These are phyloP conservation scores for Bolborhynchus lineola DNA, from an alignment of 2,113 vertebrate species.

Conservation along the genomic window DNA sequence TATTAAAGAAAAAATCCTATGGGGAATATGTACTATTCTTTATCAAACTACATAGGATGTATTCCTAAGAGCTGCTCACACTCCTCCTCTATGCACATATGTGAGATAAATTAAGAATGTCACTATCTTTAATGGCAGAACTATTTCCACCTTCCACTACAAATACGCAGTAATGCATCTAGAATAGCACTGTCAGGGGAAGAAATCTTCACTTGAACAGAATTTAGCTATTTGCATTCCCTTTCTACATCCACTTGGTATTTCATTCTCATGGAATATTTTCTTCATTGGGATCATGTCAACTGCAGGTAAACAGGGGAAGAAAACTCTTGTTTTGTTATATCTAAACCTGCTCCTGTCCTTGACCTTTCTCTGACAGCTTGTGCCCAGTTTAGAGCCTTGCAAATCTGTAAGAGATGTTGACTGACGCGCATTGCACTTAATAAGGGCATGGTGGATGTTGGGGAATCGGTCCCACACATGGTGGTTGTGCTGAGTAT, in stretches of 20 bases:
- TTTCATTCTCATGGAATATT: neutral
- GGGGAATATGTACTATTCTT: constrained; percentile 22
- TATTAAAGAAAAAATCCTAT: constrained; percentile 31
- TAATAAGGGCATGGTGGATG: neutral
- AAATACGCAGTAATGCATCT: constrained; percentile 48
- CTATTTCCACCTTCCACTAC: constrained; percentile 42
- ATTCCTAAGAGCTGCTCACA: constrained; percentile 23
- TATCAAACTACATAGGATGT: constrained; percentile 15
- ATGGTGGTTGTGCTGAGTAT: neutral
- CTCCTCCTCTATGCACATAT: constrained; percentile 11
- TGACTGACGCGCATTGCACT: neutral
- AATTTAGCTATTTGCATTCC: constrained; percentile 31
- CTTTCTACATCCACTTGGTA: neutral
- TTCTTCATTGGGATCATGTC: neutral
- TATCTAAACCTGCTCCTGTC: neutral
- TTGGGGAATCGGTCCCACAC: neutral
- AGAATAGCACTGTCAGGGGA: constrained; percentile 30
- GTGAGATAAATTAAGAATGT: constrained; percentile 58
- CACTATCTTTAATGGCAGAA: constrained; percentile 55
- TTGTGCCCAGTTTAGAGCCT: neutral
- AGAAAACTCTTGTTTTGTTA: neutral
- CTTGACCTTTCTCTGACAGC: neutral
- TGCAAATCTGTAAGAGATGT: neutral
- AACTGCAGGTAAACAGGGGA: neutral
- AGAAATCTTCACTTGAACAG: constrained; percentile 25